Conservation (phyloP, 2,797 vertebrate genomes). For the Eupleurogrammus muticus region DNA sequence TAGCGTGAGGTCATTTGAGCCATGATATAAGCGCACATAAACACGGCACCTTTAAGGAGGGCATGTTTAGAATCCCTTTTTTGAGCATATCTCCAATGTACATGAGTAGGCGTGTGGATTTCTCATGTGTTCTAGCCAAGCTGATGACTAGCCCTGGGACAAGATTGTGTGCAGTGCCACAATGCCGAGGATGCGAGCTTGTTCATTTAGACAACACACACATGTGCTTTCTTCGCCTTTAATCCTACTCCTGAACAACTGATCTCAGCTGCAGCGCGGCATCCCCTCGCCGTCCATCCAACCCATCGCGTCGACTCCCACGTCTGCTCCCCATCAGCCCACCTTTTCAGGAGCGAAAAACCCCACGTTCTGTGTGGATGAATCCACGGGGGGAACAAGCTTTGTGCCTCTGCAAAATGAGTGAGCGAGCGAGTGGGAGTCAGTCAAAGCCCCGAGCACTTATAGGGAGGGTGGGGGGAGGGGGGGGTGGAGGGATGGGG, state of each 20-base stretch:
- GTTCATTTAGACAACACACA: conserved; percentile 47
- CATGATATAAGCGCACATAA: conserved; percentile 47
- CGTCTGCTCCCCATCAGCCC: conserved; percentile 44
- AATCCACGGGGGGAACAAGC: conserved; percentile 47
- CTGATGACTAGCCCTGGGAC: conserved; percentile 74
- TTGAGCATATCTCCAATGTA: conserved; percentile 58
- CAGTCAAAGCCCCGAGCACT: conserved; percentile 68
- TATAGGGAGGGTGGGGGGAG: conserved; percentile 31
- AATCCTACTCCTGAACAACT: conserved; percentile 48
- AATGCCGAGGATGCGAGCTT: conserved; percentile 50
- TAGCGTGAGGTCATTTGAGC: conserved; percentile 45
- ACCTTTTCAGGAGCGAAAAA: conserved; percentile 48
- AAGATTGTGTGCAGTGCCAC: conserved; percentile 66
- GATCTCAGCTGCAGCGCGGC: conserved; percentile 25
- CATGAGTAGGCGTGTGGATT: conserved; percentile 70
- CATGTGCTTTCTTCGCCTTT: conserved; percentile 30
- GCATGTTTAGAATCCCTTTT: conserved; percentile 49
- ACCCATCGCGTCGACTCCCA: conserved; percentile 19
- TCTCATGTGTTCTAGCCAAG: conserved; percentile 71
- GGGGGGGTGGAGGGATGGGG: conserved; percentile 31
- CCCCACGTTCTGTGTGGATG: conserved; percentile 41
- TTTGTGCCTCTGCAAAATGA: conserved; percentile 40
- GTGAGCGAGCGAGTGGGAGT: conserved; percentile 65
- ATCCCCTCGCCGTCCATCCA: conserved; percentile 14
- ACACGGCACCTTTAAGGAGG: conserved; percentile 56